Conservation (phyloP, 2,888 invertebrate genomes). For the Eumerus sabulonum region DNA sequence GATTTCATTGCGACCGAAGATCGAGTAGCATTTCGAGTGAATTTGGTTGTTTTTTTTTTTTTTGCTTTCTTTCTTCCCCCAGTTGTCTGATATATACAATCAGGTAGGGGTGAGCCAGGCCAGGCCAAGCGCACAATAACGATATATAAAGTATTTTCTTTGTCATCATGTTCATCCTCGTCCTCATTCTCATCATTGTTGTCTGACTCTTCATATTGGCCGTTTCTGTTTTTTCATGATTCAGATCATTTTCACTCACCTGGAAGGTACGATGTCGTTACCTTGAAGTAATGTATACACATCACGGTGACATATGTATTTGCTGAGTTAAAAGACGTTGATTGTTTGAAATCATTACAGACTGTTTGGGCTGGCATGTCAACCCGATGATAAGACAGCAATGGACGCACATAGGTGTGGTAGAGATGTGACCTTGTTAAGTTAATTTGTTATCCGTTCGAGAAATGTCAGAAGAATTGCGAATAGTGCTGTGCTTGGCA, state of each 20-base stretch:
- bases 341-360: conserved; percentile 52
- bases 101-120: too few relatives aligned
- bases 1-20: conserved; percentile 37
- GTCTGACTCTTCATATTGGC: conserved; percentile 56
- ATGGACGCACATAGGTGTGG: background rate
- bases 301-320: conserved; percentile 47
- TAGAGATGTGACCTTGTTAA: background rate
- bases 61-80: too few relatives aligned
- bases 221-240: conserved; percentile 18
- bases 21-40: conserved; percentile 12
- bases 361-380: conserved; percentile 28
- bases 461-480: conserved; percentile 37
- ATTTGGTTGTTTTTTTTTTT: too few relatives aligned
- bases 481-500: conserved; percentile 17
- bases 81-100: too few relatives aligned
- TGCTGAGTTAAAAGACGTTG: conserved; percentile 55
- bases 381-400: conserved; percentile 15
- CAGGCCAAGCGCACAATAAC: conserved; percentile 17
- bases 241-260: conserved; percentile 47
- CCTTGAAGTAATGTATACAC: conserved; percentile 48
- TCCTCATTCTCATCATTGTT: conserved; percentile 1
- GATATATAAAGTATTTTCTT: conserved; percentile 39
- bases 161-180: conserved; percentile 1
- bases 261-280: conserved; percentile 48
- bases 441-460: conserved; percentile 32